Conservation (phyloP, 2,797 vertebrate species). For the Octomys mimax region DNA sequence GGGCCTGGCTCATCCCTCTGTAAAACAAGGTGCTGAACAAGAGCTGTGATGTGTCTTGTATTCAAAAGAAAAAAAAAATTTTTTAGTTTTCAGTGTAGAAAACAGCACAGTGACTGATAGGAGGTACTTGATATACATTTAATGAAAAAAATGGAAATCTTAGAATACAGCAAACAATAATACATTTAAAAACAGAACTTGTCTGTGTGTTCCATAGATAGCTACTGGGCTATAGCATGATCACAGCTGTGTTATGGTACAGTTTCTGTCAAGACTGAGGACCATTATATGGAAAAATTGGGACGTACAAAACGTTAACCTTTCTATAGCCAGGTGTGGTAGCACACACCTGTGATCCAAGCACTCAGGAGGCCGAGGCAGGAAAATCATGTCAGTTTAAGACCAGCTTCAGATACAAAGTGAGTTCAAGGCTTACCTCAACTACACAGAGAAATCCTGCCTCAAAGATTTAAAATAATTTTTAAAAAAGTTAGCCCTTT, state of each 20-base stretch:
- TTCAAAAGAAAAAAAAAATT: not conserved
- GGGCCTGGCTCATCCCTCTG: not conserved
- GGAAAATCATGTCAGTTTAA: not conserved
- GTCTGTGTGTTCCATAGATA: not conserved
- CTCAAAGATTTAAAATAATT: not conserved
- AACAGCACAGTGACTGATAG: not conserved
- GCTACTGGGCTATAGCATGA: not conserved
- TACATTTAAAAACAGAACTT: not conserved
- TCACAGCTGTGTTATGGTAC: not conserved
- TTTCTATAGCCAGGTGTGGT: not conserved
- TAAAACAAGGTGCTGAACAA: conserved; percentile 28
- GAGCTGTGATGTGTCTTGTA: not conserved
- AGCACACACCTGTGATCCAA: not conserved
- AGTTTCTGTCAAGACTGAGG: not conserved
- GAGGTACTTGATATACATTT: not conserved
- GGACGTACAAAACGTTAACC: not conserved
- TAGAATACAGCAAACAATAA: not conserved
- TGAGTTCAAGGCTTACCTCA: not conserved
- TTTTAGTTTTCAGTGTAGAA: not conserved
- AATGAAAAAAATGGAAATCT: not conserved
- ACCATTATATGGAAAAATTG: not conserved
- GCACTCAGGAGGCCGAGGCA: not conserved
- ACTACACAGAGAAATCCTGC: not conserved
- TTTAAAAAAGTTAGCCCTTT: not conserved
- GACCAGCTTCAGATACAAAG: not conserved